Base-by-base conservation (phyloP, 2,888 invertebrate genomes). In the Lepidocyrtoides sp. region DNA sequence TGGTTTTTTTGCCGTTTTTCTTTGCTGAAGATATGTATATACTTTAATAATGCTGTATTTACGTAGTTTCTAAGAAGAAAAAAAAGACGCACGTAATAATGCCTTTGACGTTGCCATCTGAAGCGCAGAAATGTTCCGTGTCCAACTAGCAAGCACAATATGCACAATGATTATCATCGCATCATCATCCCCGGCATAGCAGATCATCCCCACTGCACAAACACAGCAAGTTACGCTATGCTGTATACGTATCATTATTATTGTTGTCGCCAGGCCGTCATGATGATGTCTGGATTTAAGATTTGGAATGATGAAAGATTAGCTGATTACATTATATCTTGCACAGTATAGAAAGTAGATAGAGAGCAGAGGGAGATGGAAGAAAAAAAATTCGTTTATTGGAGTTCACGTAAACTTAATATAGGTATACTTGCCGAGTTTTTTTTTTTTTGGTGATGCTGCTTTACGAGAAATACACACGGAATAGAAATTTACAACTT, bases 191-290 rank as follows among this genome's bases (percentile, higher is more conserved):
- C 63, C 29, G 32, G 29, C 63, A 23, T 3, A 5, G 36, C 36
- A 3, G 36, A 23, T 60, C 23, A 23, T 57, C n/a, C 20, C 4
- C 17, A 60, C 57, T 23, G 0, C 36, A 54, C 7, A 23, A 20
- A 23, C 57, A 54, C 57, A 57, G 23, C 1, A 0, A 57, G 4
- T 23, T 17, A 44, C 20, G 23, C 41, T 44, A 23, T 72, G 41
- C 41, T 20, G 23, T 72, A 72, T 14, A 86, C 60, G 48, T 79
- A 77, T 87, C 86, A 79, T 77, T 63, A 54, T 77, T 77, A 66
- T 88, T 88, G 81, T 81, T 88, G 63, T 87, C 88, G 88, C 88
- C 81, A 51, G 79, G 36, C 69, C 88, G 88, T 88, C 88, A 88
- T 81, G 81, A 69, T 81, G 88, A 88, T 88, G 88, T 88, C 88